phyloP scores from a whole-genome alignment of 1,140 invertebrate species.

The Ips typographus region DNA sequence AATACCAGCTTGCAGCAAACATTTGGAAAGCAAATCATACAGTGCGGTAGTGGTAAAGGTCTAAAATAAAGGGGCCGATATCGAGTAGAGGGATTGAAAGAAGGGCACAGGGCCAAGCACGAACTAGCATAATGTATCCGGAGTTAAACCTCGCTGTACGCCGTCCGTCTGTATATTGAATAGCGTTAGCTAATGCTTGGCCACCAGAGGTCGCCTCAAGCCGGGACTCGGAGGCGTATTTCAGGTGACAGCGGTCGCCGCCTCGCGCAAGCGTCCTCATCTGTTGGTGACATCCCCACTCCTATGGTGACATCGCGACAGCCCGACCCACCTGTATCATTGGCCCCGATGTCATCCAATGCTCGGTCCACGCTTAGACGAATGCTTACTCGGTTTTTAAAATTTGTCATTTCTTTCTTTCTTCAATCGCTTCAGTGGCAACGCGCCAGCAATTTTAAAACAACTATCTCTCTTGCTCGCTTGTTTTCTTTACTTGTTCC shows the following conservation, averaged over 20 bases:
- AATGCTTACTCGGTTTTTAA: slow-evolving; percentile 11
- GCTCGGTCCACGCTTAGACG: slow-evolving; percentile 35
- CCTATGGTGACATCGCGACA: slow-evolving; percentile 49
- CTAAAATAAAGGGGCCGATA: no score
- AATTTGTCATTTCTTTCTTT: slow-evolving; percentile 16
- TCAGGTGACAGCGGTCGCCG: slow-evolving; percentile 50
- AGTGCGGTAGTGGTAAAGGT: no score
- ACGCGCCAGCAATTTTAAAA: no score
- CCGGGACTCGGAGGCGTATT: slow-evolving; percentile 50
- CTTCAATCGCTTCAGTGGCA: neutral
- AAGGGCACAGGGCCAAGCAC: no score
- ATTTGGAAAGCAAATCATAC: no score
- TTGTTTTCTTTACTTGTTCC: no score
- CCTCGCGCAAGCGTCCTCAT: slow-evolving; percentile 48
- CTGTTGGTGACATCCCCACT: slow-evolving; percentile 50
- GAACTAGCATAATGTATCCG: no score
- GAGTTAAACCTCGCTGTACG: slow-evolving; percentile 9
- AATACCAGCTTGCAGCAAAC: no score
- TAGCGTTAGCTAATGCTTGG: slow-evolving; percentile 12
- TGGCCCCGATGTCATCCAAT: slow-evolving; percentile 51
- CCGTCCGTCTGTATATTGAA: slow-evolving; percentile 30
- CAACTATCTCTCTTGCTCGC: no score
- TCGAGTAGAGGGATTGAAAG: no score
- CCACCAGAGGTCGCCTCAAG: slow-evolving; percentile 47
- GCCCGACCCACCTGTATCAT: slow-evolving; percentile 52